Conservation (phyloP, 2,888 invertebrate genomes). For the Watsonalla binaria region DNA sequence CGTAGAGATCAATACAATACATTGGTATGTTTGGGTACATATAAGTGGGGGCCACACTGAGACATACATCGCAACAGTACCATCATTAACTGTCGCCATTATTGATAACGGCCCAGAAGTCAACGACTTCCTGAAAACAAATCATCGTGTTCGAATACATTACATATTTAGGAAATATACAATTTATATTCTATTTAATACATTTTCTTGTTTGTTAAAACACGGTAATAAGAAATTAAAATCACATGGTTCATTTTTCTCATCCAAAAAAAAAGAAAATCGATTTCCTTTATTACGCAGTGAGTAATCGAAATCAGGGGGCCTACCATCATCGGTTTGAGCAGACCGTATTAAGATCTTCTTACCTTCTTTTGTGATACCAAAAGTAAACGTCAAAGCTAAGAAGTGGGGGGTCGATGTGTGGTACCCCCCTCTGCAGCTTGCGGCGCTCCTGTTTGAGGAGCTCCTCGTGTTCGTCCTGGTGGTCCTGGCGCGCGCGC, state of each 20-base stretch:
- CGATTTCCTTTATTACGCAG: too few relatives aligned
- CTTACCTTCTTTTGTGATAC: too few relatives aligned
- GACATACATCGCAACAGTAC: slow-evolving; percentile 40
- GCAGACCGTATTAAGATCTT: too few relatives aligned
- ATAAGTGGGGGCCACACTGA: slow-evolving; percentile 23
- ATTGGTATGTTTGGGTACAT: neutral
- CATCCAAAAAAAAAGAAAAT: too few relatives aligned
- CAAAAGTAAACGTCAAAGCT: too few relatives aligned
- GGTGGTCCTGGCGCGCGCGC: too few relatives aligned
- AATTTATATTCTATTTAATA: slow-evolving; percentile 5
- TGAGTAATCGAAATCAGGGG: too few relatives aligned
- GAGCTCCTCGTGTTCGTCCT: too few relatives aligned
- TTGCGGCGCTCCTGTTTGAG: too few relatives aligned
- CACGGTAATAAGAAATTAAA: too few relatives aligned
- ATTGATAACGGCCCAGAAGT: slow-evolving; percentile 80
- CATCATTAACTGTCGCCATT: slow-evolving; percentile 63
- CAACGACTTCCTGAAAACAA: slow-evolving; percentile 77
- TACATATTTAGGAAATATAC: neutral
- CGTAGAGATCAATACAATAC: neutral
- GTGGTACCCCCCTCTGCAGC: slow-evolving; percentile 15
- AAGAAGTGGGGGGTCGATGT: too few relatives aligned
- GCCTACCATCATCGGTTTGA: too few relatives aligned
- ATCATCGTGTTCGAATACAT: slow-evolving; percentile 17
- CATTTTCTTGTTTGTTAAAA: neutral
- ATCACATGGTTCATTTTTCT: slow-evolving; percentile 9